Evolutionary conservation across 2,888 invertebrate species (phyloP).

Genomic region (Dascillus cervinus): DNA sequence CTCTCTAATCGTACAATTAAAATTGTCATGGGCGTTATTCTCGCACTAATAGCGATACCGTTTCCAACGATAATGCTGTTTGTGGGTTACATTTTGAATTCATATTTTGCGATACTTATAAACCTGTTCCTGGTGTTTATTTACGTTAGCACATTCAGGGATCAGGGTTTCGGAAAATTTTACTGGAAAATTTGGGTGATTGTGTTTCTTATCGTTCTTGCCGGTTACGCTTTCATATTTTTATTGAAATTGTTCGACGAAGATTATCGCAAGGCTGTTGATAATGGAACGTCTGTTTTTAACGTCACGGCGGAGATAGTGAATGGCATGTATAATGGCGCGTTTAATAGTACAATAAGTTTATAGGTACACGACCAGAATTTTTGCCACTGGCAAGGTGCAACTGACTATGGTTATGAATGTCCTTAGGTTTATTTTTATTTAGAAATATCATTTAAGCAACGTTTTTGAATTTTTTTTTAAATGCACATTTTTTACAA

Average conservation of each 20-base stretch:
- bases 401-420: no score
- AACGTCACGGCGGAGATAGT: no score
- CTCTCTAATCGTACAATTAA: constrained; percentile 69
- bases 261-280: constrained; percentile 45
- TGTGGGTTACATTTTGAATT: constrained; percentile 86
- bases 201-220: constrained; percentile 63
- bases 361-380: no score
- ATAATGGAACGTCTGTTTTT: no score
- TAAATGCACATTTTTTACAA: no score
- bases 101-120: constrained; percentile 87
- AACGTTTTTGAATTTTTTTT: no score
- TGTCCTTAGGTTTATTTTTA: no score
- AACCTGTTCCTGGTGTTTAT: constrained; percentile 80
- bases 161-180: constrained; percentile 65
- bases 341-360: no score
- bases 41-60: constrained; percentile 71
- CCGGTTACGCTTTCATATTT: constrained; percentile 71
- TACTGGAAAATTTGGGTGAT: constrained; percentile 77
- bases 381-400: no score
- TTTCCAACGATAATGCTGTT: constrained; percentile 86
- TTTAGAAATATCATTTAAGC: no score
- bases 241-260: constrained; percentile 64
- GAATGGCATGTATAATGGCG: no score
- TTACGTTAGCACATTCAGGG: constrained; percentile 81
- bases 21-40: constrained; percentile 57